These are phyloP conservation scores for Elysia chlorotica DNA, from an alignment of 1,140 invertebrate species.

Conservation along the genomic window DNA sequence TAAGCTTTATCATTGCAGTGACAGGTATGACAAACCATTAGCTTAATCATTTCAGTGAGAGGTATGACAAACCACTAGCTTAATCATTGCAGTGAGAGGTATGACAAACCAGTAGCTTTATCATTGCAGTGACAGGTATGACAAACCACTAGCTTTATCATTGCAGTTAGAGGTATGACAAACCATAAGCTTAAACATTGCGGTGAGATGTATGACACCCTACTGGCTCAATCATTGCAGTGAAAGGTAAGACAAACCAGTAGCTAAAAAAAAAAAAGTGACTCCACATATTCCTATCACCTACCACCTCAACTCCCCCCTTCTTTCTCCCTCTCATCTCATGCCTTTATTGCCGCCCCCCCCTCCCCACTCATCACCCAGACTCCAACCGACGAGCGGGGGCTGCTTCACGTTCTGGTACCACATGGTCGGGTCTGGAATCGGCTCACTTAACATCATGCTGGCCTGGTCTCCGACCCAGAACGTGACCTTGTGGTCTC, in stretches of 20 bases:
- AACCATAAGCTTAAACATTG: constrained; percentile 35
- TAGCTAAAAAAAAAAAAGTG: constrained; percentile 21
- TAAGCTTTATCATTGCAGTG: too few relatives aligned
- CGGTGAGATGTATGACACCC: constrained; percentile 35
- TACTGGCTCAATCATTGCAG: background rate
- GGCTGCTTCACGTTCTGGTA: constrained; percentile 50
- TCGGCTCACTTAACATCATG: constrained; percentile 53
- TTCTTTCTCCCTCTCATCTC: too few relatives aligned
- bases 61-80: constrained; percentile 27
- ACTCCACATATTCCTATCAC: too few relatives aligned
- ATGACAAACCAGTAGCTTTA: constrained; percentile 33
- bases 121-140: constrained; percentile 37
- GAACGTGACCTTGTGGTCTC: constrained; percentile 28
- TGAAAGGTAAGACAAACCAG: constrained; percentile 17
- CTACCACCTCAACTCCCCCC: too few relatives aligned
- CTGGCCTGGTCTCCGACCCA: constrained; percentile 4
- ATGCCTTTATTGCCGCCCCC: too few relatives aligned
- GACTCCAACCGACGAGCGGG: constrained; percentile 24
- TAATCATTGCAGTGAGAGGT: background rate
- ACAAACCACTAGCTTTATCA: constrained; percentile 8
- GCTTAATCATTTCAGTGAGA: constrained; percentile 32
- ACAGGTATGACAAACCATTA: constrained; percentile 22
- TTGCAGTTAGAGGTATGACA: background rate
- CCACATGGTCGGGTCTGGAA: constrained; percentile 48
- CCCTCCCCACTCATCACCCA: too few relatives aligned